These are phyloP conservation scores for Lacanobia wlatinum DNA, from an alignment of 2,888 invertebrate species.

Conservation along the genomic window DNA sequence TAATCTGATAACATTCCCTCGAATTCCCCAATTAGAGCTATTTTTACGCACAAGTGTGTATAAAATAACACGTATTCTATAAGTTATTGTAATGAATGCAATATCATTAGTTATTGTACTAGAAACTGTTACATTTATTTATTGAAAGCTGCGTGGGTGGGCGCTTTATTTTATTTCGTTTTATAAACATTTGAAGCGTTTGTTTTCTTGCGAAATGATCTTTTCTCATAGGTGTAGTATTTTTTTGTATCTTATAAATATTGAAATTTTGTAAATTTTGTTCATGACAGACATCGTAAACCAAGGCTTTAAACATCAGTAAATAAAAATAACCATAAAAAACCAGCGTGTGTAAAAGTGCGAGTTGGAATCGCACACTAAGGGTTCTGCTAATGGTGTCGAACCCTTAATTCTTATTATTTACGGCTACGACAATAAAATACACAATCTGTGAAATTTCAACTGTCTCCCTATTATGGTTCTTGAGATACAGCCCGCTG, in stretches of 20 bases:
- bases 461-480: too few relatives aligned
- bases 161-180: slow-evolving; percentile 18
- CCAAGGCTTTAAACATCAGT: not conserved
- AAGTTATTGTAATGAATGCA: slow-evolving; percentile 32
- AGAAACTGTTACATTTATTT: slow-evolving; percentile 19
- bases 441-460: too few relatives aligned
- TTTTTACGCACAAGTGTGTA: not conserved
- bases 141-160: slow-evolving; percentile 9
- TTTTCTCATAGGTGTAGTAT: not conserved
- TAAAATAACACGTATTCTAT: slow-evolving; percentile 25
- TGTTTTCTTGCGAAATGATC: not conserved
- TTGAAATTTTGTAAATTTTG: not conserved
- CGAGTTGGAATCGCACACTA: too few relatives aligned
- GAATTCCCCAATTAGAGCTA: not conserved
- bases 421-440: too few relatives aligned
- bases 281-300: not conserved
- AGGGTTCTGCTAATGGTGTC: too few relatives aligned
- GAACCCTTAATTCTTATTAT: too few relatives aligned
- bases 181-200: slow-evolving; percentile 14
- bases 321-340: too few relatives aligned
- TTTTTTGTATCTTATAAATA: not conserved
- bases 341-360: too few relatives aligned
- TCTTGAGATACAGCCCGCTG: too few relatives aligned
- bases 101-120: slow-evolving; percentile 35
- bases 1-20: not conserved